Percentiles rank a stretch among this genome's conserved stretches.
These are phyloP conservation scores for Notodonta dromedarius DNA, from an alignment of 2,888 invertebrate species.

Conservation along the genomic window DNA sequence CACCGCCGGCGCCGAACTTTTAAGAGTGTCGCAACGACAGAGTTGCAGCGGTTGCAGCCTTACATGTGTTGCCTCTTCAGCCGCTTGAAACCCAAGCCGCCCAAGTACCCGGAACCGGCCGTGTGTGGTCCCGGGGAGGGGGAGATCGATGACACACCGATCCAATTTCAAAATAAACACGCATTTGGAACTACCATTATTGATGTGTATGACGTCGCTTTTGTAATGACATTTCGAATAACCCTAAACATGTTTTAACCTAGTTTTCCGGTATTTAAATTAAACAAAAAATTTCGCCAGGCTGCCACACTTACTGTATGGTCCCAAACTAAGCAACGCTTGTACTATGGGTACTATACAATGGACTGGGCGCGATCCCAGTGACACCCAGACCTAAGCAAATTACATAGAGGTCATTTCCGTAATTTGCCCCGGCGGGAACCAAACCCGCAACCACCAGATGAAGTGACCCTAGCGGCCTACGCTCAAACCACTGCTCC, in stretches of 20 bases:
- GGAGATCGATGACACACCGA: conserved; percentile 51
- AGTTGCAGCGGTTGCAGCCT: conserved; percentile 20
- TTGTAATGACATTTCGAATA: conserved; percentile 15
- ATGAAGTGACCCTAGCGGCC: no score
- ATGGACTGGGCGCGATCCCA: no score
- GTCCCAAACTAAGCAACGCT: no score
- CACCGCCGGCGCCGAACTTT: neutral
- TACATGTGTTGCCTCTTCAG: conserved; percentile 18
- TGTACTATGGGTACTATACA: no score
- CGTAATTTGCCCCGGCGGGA: no score
- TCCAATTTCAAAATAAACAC: conserved; percentile 56
- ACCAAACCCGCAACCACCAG: no score
- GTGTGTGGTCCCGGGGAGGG: conserved; percentile 47
- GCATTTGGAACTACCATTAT: conserved; percentile 42
- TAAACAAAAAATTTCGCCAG: neutral
- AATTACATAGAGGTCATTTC: no score
- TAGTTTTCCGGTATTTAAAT: neutral
- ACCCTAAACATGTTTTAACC: neutral
- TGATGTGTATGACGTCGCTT: conserved; percentile 39
- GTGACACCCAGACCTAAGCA: no score
- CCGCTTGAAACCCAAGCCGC: conserved; percentile 40
- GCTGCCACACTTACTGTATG: no score
- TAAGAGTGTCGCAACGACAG: neutral
- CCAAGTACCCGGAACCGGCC: conserved; percentile 47
- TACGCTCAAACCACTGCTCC: no score